These are phyloP conservation scores for Brevimyrus niger DNA, from an alignment of 2,113 vertebrate genomes.

Conservation along the genomic window DNA sequence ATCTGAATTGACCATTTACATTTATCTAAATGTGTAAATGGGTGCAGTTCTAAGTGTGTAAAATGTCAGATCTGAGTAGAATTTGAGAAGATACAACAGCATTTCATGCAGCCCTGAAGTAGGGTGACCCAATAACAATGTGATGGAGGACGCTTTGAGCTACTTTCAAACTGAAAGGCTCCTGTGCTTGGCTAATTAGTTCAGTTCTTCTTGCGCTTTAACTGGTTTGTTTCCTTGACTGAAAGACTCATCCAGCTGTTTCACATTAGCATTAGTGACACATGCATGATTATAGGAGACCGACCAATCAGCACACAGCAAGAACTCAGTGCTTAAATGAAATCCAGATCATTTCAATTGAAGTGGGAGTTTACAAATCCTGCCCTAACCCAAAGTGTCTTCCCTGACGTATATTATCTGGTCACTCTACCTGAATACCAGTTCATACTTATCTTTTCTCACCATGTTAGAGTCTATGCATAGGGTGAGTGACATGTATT, in stretches of 20 bases:
- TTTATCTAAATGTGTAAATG: not conserved
- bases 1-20: not conserved
- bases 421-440: not conserved
- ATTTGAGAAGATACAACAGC: not conserved
- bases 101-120: not conserved
- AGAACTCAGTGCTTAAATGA: too few relatives aligned
- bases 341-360: too few relatives aligned
- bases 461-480: not conserved
- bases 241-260: too few relatives aligned
- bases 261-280: too few relatives aligned
- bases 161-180: too few relatives aligned
- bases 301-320: too few relatives aligned
- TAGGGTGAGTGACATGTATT: not conserved
- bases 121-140: not conserved
- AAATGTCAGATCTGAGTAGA: not conserved
- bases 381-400: too few relatives aligned
- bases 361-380: too few relatives aligned
- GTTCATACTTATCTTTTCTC: not conserved
- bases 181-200: too few relatives aligned
- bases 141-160: not conserved
- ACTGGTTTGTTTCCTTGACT: too few relatives aligned
- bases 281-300: too few relatives aligned
- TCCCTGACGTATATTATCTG: not conserved
- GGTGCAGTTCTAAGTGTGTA: not conserved
- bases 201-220: too few relatives aligned